Conservation (phyloP, 2,113 vertebrate genomes). For the Pardalotus punctatus region DNA sequence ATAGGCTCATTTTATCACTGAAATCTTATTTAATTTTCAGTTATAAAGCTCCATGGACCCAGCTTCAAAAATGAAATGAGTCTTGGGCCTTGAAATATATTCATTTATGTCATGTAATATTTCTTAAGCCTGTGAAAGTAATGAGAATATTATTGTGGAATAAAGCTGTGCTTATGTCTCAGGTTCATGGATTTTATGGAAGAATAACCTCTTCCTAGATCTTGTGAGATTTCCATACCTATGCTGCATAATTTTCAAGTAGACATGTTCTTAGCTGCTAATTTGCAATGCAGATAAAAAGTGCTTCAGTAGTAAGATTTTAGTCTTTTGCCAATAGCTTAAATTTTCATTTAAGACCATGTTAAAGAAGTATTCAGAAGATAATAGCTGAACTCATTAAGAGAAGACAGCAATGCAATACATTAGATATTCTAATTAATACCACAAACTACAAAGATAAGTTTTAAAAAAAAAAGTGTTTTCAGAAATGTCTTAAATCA, state of each 20-base stretch:
- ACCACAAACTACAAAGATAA: not conserved
- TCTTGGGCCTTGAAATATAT: not conserved
- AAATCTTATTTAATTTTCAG: not conserved
- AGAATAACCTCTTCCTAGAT: not conserved
- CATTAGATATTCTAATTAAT: not conserved
- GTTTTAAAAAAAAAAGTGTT: not conserved
- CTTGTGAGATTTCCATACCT: not conserved
- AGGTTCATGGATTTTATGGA: constrained; percentile 13
- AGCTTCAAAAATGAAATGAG: not conserved
- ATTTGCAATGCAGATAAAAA: constrained; percentile 36
- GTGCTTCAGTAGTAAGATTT: not conserved
- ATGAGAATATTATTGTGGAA: not conserved
- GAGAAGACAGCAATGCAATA: not conserved
- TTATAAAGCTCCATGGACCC: not conserved
- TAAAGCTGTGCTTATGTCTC: not conserved
- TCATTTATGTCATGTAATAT: not conserved
- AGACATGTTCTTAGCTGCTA: not conserved
- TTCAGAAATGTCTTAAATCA: not conserved
- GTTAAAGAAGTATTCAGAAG: not conserved
- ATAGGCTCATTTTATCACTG: not conserved
- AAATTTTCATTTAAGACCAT: constrained; percentile 14
- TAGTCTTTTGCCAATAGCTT: not conserved
- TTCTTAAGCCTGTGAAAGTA: not conserved
- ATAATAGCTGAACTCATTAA: constrained; percentile 33
- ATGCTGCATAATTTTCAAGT: not conserved